Evolutionary conservation across 2,797 vertebrate genomes (phyloP).

Genomic region (Parauchenoglanis ngamensis): DNA sequence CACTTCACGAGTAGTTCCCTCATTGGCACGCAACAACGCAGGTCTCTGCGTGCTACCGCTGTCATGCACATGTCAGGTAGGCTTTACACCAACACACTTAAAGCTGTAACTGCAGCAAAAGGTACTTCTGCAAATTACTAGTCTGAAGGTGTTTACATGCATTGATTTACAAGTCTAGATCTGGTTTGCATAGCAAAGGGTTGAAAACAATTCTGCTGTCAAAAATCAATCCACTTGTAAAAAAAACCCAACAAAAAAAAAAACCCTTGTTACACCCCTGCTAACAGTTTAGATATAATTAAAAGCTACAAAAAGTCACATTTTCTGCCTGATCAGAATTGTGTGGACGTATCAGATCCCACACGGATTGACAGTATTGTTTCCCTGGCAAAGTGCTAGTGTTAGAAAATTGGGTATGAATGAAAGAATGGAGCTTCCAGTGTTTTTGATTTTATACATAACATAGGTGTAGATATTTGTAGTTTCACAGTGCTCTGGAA

Average conservation of each 20-base stretch:
- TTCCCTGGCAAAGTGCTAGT: not conserved
- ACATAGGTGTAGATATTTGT: not conserved
- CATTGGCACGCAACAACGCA: too few relatives aligned
- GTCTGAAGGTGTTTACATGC: not conserved
- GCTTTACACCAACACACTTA: not conserved
- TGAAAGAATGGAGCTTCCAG: not conserved
- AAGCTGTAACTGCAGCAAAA: conserved; percentile 3
- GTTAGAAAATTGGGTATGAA: not conserved
- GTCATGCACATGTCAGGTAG: too few relatives aligned
- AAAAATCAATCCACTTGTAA: not conserved
- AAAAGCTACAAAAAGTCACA: not conserved
- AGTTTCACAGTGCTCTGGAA: not conserved
- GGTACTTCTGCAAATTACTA: not conserved
- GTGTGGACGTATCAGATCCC: not conserved
- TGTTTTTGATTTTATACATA: not conserved
- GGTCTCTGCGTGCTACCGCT: too few relatives aligned
- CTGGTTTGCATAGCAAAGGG: not conserved
- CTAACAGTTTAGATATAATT: not conserved
- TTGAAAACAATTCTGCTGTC: not conserved
- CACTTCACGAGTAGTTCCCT: too few relatives aligned
- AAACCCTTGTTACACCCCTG: not conserved
- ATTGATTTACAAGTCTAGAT: not conserved
- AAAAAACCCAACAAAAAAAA: too few relatives aligned
- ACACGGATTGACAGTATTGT: not conserved
- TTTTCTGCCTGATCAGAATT: not conserved